Percentiles rank a stretch among this genome's conserved stretches.
Evolutionary conservation across 2,113 vertebrate species (phyloP).

Genomic region (Manacus vitellinus): DNA sequence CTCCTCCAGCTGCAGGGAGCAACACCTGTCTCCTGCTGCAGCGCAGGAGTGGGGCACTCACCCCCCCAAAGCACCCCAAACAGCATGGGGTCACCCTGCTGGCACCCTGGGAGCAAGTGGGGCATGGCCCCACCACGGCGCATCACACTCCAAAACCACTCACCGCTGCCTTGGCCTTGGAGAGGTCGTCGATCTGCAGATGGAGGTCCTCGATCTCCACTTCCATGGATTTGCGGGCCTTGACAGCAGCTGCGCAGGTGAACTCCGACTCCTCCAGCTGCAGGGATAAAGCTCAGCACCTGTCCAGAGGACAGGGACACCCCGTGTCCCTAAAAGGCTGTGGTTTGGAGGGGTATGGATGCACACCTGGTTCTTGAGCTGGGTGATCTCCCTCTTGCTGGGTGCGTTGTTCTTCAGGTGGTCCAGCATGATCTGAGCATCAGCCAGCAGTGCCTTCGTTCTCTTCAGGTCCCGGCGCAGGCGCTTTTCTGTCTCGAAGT

Average conservation of each 20-base stretch:
- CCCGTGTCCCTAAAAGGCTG: not conserved
- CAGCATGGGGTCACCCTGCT: accelerated
- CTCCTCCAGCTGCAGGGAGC: constrained; percentile 87
- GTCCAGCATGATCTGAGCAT: constrained; percentile 97
- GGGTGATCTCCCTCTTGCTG: constrained; percentile 95
- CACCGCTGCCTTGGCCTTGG: constrained; percentile 90
- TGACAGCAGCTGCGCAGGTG: constrained; percentile 91
- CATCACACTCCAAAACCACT: not conserved
- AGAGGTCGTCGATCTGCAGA: constrained; percentile 94
- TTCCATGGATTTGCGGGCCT: constrained; percentile 96
- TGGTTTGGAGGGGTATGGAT: not conserved
- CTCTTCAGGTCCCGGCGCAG: constrained; percentile 94
- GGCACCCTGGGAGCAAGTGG: not conserved
- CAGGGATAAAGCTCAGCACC: not conserved
- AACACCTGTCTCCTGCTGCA: not conserved
- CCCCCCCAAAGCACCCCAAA: not conserved
- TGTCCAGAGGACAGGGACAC: not conserved
- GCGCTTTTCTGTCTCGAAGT: constrained; percentile 91
- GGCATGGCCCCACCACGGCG: accelerated
- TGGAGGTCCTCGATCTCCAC: constrained; percentile 97
- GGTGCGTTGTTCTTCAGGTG: constrained; percentile 96
- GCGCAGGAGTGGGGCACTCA: not conserved
- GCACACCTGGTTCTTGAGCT: constrained; percentile 94
- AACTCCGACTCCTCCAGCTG: constrained; percentile 98
- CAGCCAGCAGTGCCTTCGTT: constrained; percentile 92